phyloP scores from a whole-genome alignment of 30 jellyfish, hydroid and myxozoan species.

The Aurelia sp. region DNA sequence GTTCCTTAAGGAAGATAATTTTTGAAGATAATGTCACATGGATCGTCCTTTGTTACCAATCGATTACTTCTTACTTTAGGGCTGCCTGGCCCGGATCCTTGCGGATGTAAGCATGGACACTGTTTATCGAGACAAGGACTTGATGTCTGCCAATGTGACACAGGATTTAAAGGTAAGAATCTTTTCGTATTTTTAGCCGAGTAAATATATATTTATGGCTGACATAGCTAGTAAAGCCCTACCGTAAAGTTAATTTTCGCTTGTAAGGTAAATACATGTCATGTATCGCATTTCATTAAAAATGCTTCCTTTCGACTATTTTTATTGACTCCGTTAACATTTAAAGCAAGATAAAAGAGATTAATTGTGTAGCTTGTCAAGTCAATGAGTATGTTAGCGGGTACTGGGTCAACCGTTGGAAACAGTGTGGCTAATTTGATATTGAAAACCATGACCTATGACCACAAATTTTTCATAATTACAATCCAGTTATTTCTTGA shows the following conservation, averaged over 20 bases:
- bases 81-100: constrained; percentile 66
- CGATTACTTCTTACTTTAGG: constrained; percentile 9
- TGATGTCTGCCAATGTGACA: constrained; percentile 60
- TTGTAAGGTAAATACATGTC: background rate
- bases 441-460: no score
- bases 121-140: constrained; percentile 50
- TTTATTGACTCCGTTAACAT: no score
- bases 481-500: no score
- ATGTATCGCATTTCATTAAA: no score
- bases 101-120: constrained; percentile 81
- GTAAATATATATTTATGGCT: background rate
- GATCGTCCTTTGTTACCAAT: background rate
- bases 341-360: no score
- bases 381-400: no score
- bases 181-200: background rate
- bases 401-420: no score
- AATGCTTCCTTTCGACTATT: no score
- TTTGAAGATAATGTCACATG: background rate
- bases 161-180: constrained; percentile 55
- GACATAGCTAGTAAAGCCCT: background rate
- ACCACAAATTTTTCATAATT: no score
- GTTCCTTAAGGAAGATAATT: no score
- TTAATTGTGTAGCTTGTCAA: no score
- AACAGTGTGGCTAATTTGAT: no score
- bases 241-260: background rate